phyloP scores from a whole-genome alignment of 2,797 vertebrate genomes.

The Clamator glandarius region DNA sequence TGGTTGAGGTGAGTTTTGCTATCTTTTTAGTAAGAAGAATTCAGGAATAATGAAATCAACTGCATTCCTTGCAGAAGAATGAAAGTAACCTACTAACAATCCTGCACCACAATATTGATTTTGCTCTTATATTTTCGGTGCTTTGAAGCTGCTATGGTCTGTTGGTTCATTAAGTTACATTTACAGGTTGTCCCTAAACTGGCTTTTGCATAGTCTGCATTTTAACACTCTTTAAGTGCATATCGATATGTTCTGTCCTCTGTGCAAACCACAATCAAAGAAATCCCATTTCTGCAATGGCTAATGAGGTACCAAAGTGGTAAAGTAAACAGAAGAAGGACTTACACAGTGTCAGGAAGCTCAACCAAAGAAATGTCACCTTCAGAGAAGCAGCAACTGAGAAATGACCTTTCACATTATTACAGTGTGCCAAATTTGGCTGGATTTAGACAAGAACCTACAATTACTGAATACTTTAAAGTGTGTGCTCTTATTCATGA shows the following conservation, averaged over 20 bases:
- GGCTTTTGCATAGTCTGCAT: conserved; percentile 43
- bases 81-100: conserved; percentile 6
- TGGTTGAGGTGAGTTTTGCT: neutral
- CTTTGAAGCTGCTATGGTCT: conserved; percentile 39
- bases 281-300: conserved; percentile 28
- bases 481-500: neutral
- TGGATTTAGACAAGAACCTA: conserved; percentile 37
- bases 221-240: conserved; percentile 39
- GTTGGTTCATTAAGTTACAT: conserved; percentile 49
- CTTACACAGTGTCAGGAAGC: conserved; percentile 30
- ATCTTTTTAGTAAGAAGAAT: neutral
- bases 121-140: conserved; percentile 13
- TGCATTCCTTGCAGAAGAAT: conserved; percentile 1
- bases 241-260: conserved; percentile 24
- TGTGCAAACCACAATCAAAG: conserved; percentile 43
- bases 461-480: conserved; percentile 51
- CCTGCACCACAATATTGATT: conserved; percentile 34
- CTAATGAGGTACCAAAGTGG: conserved; percentile 41
- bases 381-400: conserved; percentile 42
- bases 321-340: conserved; percentile 57
- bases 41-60: neutral
- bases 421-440: conserved; percentile 28
- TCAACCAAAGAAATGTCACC: conserved; percentile 45
- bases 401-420: conserved; percentile 60
- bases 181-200: conserved; percentile 37